Conservation (phyloP, 2,888 invertebrate genomes). For the Hermaeophaga mercurialis region DNA sequence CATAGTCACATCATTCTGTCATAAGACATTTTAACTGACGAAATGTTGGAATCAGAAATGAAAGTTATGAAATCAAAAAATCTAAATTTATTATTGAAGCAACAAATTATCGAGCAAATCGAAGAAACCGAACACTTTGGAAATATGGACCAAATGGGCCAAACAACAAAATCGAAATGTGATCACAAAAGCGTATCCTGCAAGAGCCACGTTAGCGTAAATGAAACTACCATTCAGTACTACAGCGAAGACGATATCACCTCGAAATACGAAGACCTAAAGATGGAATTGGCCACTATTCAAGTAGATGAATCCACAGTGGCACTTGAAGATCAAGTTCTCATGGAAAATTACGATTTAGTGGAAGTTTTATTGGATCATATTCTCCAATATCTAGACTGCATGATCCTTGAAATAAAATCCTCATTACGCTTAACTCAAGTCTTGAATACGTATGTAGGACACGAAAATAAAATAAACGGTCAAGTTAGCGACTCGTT, state of each 20-base stretch:
- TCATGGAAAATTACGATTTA: slow-evolving; percentile 39
- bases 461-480: slow-evolving; percentile 36
- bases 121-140: slow-evolving; percentile 18
- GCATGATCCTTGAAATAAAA: slow-evolving; percentile 42
- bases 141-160: background rate
- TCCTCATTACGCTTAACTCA: slow-evolving; percentile 39
- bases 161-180: background rate
- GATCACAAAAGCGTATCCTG: slow-evolving; percentile 13
- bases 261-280: slow-evolving; percentile 36
- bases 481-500: slow-evolving; percentile 33
- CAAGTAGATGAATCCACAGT: slow-evolving; percentile 43
- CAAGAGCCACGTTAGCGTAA: slow-evolving; percentile 13
- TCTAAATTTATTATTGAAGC: slow-evolving; percentile 43
- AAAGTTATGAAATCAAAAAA: slow-evolving; percentile 31
- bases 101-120: slow-evolving; percentile 37
- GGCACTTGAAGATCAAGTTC: slow-evolving; percentile 37
- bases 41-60: slow-evolving; percentile 28
- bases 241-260: slow-evolving; percentile 19
- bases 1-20: slow-evolving; percentile 11
- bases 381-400: slow-evolving; percentile 44
- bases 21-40: slow-evolving; percentile 17
- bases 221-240: slow-evolving; percentile 22
- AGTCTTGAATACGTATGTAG: slow-evolving; percentile 36
- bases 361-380: slow-evolving; percentile 41
- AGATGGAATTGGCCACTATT: slow-evolving; percentile 42